Evolutionary conservation across 2,797 vertebrate genomes (phyloP).

Genomic region (Semotilus atromaculatus): DNA sequence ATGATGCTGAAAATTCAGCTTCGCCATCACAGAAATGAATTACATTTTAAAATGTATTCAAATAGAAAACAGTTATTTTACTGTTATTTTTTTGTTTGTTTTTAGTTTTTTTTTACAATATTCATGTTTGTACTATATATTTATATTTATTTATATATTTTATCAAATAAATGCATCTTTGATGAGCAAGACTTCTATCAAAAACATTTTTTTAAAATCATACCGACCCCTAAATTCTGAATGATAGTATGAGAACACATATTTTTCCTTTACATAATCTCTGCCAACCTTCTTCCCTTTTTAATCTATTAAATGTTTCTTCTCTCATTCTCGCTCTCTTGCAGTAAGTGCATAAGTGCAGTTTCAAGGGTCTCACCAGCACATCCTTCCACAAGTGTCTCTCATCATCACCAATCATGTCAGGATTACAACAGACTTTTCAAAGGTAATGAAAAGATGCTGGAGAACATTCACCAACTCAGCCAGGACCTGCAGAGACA

Average conservation of each 20-base stretch:
- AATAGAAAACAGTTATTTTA: neutral
- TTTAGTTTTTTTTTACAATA: neutral
- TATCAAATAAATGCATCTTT: neutral
- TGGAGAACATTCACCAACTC: neutral
- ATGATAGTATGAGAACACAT: neutral
- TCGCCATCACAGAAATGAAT: neutral
- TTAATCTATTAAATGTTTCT: constrained; percentile 21
- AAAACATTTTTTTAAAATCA: neutral
- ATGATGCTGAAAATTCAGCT: neutral
- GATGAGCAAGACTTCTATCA: neutral
- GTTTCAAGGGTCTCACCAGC: neutral
- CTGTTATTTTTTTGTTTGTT: too few species aligned
- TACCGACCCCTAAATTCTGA: neutral
- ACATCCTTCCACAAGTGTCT: neutral
- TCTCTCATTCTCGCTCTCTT: neutral
- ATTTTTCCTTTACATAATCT: neutral
- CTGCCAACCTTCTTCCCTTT: neutral
- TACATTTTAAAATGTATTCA: neutral
- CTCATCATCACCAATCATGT: neutral
- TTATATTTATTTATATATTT: too few species aligned
- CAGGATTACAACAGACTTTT: constrained; percentile 7
- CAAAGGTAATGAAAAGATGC: neutral
- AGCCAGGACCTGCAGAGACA: neutral
- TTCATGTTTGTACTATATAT: neutral
- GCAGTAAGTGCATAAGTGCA: constrained; percentile 7